Evolutionary conservation across 2,888 invertebrate genomes (phyloP).

Genomic region (Sarcophaga subvicina): DNA sequence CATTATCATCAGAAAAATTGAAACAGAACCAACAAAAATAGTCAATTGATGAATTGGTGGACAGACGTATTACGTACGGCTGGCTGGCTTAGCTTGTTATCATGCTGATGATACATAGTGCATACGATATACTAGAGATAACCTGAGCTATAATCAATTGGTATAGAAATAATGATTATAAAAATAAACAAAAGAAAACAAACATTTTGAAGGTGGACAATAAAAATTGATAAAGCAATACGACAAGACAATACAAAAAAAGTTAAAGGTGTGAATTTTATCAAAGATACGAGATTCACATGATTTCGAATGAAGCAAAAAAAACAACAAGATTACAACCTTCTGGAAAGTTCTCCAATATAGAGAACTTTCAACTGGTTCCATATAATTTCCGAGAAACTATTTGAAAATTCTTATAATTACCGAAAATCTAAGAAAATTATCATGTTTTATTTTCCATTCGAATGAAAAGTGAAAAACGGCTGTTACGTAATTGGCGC

Average conservation of each 20-base stretch:
- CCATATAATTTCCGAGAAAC: background rate
- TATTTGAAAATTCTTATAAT: background rate
- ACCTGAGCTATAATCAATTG: background rate
- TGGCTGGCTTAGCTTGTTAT: no score
- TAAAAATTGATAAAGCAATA: background rate
- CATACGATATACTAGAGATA: no score
- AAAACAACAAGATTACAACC: background rate
- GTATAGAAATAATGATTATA: background rate
- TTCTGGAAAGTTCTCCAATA: conserved; percentile 2
- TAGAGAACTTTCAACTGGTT: no score
- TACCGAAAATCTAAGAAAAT: conserved; percentile 8
- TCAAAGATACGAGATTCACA: conserved; percentile 44
- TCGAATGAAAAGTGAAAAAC: conserved; percentile 37
- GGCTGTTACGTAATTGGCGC: conserved; percentile 65
- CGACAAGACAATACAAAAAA: background rate
- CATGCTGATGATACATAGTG: no score
- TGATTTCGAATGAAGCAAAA: conserved; percentile 8
- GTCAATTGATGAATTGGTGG: no score
- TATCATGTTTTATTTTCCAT: conserved; percentile 10
- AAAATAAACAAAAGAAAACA: background rate
- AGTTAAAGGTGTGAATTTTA: conserved; percentile 41
- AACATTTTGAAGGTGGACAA: background rate
- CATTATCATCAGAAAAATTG: no score
- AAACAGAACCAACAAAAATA: no score
- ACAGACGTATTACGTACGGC: no score